Percentiles rank a stretch among this genome's conserved stretches.
Evolutionary conservation across 2,888 invertebrate species (phyloP).

Genomic region (Drosophila lacicola): DNA sequence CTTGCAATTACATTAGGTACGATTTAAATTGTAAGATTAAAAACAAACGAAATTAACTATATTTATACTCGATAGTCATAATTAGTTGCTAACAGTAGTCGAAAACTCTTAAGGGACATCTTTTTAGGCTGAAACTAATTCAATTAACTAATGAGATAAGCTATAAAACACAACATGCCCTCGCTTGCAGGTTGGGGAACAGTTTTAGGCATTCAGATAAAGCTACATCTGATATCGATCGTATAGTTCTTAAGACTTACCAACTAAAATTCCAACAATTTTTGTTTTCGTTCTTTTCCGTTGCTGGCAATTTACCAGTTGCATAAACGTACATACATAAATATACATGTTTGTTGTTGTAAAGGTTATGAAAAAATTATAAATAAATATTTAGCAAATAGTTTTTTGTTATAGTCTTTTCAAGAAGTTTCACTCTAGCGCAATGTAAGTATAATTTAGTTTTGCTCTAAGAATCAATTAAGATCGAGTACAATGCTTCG

Average conservation of each 20-base stretch:
- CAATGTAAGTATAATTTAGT: conserved; percentile 53
- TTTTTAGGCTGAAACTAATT: conserved; percentile 68
- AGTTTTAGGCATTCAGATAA: conserved; percentile 59
- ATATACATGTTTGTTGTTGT: conserved; percentile 58
- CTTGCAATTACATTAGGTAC: conserved; percentile 59
- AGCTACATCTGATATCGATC: conserved; percentile 77
- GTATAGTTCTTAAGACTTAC: conserved; percentile 57
- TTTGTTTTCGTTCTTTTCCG: conserved; percentile 27
- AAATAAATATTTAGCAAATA: conserved; percentile 81
- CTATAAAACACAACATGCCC: conserved; percentile 45
- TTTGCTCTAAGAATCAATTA: conserved; percentile 38
- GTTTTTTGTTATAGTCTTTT: conserved; percentile 72
- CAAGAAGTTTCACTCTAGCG: conserved; percentile 75
- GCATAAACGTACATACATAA: conserved; percentile 52
- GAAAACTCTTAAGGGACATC: conserved; percentile 57
- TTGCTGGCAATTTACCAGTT: conserved; percentile 13
- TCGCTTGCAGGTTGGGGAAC: conserved; percentile 30
- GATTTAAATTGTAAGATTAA: conserved; percentile 48
- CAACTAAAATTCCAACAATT: conserved; percentile 72
- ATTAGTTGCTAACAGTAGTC: conserved; percentile 58
- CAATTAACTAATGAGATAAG: conserved; percentile 67
- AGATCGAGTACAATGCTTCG: conserved; percentile 23
- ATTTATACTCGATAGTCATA: conserved; percentile 47
- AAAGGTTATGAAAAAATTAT: conserved; percentile 74
- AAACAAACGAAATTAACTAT: conserved; percentile 59